Conservation (phyloP, 2,797 vertebrate species). For the Sternarchorhynchus goeldii region DNA sequence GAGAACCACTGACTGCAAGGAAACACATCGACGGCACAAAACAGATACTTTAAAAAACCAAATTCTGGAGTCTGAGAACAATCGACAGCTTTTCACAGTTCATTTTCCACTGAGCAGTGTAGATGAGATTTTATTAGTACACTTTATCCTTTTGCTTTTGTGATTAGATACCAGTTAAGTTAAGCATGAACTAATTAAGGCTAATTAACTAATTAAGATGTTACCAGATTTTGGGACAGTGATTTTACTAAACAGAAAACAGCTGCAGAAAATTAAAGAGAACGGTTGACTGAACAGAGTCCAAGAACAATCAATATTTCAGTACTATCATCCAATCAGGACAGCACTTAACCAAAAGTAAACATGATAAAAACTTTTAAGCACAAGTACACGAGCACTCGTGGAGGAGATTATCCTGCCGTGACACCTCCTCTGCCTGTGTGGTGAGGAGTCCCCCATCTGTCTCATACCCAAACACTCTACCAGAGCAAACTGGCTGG, state of each 20-base stretch:
- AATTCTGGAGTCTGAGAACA: neutral
- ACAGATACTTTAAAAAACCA: neutral
- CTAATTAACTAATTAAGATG: conserved; percentile 8
- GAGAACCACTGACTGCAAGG: neutral
- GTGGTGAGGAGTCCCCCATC: no score
- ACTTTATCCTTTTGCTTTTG: neutral
- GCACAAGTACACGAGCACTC: no score
- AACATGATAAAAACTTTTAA: no score
- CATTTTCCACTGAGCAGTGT: neutral
- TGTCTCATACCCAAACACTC: no score
- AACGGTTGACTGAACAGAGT: neutral
- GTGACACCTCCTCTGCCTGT: no score
- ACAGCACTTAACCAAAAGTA: no score
- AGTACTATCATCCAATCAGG: no score
- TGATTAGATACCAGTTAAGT: neutral
- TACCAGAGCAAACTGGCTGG: no score
- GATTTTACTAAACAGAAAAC: conserved; percentile 20
- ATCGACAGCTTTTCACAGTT: neutral
- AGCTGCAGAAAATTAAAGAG: conserved; percentile 4
- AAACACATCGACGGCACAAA: conserved; percentile 1
- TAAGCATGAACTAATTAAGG: neutral
- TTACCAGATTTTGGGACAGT: conserved; percentile 3
- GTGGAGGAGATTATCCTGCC: no score
- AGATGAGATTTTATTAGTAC: conserved; percentile 12
- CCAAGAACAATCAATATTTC: neutral